Evolutionary conservation across 2,113 vertebrate genomes (phyloP), one percentile per base, ranked within the genome.

Genomic region (Calyptomena viridis): DNA sequence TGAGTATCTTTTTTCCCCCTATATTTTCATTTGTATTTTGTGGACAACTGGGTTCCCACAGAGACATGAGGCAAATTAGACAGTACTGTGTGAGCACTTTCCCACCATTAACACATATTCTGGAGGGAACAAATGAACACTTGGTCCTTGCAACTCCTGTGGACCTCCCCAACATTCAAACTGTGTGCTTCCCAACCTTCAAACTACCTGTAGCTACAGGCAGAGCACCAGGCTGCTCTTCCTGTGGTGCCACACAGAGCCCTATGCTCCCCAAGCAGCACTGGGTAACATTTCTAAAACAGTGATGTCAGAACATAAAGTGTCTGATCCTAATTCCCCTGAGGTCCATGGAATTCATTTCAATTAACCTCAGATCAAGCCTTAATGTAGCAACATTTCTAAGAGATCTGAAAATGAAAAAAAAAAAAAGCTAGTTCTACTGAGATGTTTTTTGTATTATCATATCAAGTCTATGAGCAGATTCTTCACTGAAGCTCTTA

Each of bases 1-100:
- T 7, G 64, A 6, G 5, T 10, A 11, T 8, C 8, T 30, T 52
- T 44, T 33, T 6, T 1, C 2, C 9, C 7, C 3, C 28, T 19
- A 2, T 8, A 33, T 21, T 60, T 40, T 74, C 8, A 5, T 60
- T 82, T 73, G 44, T 72, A 8, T 37, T 73, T 84, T 60, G 53
- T 23, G 8, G 73, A 53, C 33, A 58, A 30, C 18, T 33, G 21
- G 6, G 25, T 56, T 94, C 27, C 42, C 35, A 66, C 16, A 47
- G n/a, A 83, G 68, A 44, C 30, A 60, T 3, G 12, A 49, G 15
- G n/a, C 20, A 79, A 44, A 75, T 27, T 42, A 72, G 52, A 42
- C 14, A 68, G 33, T 33, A 47, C 11, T 11, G n/a, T 23, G 2
- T 23, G 6, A 75, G 8, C 8, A 21, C 1, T 69, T 84, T 82